Evolutionary conservation across 2,113 vertebrate genomes (phyloP), one percentile per base, ranked within the genome.

Genomic region (Thalassoma bifasciatum): DNA sequence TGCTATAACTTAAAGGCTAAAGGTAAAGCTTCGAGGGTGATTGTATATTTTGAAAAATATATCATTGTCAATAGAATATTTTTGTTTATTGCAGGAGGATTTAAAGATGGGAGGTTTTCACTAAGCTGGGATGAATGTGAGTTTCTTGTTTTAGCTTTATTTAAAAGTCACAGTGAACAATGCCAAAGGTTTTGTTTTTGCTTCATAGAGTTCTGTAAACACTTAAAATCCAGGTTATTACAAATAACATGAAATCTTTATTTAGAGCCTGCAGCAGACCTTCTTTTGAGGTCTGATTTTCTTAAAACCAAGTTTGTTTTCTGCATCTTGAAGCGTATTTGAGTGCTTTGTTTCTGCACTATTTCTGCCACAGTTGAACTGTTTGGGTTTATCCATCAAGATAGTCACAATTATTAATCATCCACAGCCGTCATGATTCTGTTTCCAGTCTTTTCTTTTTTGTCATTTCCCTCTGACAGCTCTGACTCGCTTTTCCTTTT

Each of bases 121-220:
- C 30, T 46, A 58, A 60, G 57, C 51, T 72, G 57, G 74, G 34
- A 63, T 66, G 69, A 61, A 73, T 53, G 51, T 46, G 16, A 62
- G 64, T 79, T 61, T 68, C 75, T 81, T 75, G 23, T 78, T 84
- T 76, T 24, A 30, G 58, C 79, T 75, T 68, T 71, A 38, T 82
- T 82, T 60, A 77, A 66, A 56, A 79, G 65, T 64, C 56, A 77
- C 62, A 81, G 66, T 77, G 71, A 85, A 66, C 50, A 78, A 91
- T 84, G 83, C 92, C 93, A 93, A 93, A 94, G 90, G 89, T 79
- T 89, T 88, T 79, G 26, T 90, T 86, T 88, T 74, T 68, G 2
- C 49, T 40, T 65, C 59, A 54, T 68, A 17, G 71, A 54, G 40
- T 68, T 82, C 19, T 42, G 38, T 64, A 24, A 53, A 75, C 17